These are phyloP conservation scores for Pantherophis vulpinus DNA, from an alignment of 2,797 vertebrate species.

Conservation along the genomic window DNA sequence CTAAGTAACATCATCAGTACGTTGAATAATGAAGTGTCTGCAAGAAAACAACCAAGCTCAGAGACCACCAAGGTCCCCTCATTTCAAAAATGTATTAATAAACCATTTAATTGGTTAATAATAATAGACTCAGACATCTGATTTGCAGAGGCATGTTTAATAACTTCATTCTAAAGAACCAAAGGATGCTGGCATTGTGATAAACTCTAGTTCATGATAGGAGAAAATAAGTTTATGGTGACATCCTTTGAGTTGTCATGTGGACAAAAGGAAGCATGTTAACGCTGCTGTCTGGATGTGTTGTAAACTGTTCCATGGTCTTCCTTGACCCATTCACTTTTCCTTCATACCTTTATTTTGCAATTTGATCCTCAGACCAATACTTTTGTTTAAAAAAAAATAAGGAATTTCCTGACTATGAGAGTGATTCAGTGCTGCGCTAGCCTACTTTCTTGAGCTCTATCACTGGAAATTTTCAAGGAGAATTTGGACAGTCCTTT, in stretches of 20 bases:
- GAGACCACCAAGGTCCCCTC: no score
- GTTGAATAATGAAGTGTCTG: no score
- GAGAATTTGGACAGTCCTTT: no score
- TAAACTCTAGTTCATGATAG: not conserved
- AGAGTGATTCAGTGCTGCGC: not conserved
- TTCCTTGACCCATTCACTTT: not conserved
- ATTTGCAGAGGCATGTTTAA: no score
- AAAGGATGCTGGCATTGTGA: not conserved
- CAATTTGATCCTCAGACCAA: not conserved
- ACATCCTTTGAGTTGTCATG: not conserved
- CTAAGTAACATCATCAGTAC: no score
- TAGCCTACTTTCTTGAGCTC: not conserved
- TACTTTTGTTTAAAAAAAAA: not conserved
- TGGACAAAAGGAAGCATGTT: not conserved
- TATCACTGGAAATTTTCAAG: no score
- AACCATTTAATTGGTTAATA: not conserved
- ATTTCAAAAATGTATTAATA: not conserved
- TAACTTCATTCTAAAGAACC: not conserved
- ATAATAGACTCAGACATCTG: not conserved
- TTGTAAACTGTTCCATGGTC: not conserved
- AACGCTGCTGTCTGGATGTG: not conserved
- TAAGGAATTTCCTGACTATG: not conserved
- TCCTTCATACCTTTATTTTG: not conserved
- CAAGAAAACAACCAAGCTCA: no score
- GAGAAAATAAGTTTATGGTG: not conserved